These are phyloP conservation scores for Carlito syrichta DNA, from an alignment of 2,113 vertebrate species.

Conservation along the genomic window DNA sequence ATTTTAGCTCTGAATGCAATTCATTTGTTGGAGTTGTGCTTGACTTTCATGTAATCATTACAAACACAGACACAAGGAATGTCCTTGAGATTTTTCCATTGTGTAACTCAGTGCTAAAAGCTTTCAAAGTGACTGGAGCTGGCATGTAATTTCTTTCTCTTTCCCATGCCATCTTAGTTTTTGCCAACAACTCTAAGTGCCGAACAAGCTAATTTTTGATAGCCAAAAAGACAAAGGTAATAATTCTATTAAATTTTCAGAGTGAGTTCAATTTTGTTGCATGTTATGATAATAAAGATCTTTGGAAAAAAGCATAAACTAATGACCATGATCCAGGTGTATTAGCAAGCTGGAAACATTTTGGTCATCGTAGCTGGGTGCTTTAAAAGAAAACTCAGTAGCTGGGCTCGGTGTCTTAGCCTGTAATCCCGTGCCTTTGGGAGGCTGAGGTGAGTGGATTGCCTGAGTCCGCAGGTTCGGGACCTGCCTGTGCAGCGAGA, in stretches of 20 bases:
- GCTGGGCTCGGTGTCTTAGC: too few species aligned
- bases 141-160: conserved; percentile 43
- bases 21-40: conserved; percentile 56
- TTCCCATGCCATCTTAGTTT: conserved; percentile 48
- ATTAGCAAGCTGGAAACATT: conserved; percentile 70
- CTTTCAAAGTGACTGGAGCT: conserved; percentile 60
- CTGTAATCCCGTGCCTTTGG: too few species aligned
- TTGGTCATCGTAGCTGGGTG: conserved; percentile 39
- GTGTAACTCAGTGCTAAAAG: conserved; percentile 69
- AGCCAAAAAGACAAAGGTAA: conserved; percentile 71
- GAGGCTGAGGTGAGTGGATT: too few species aligned
- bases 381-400: conserved; percentile 51
- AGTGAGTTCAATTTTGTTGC: conserved; percentile 69
- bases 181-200: conserved; percentile 68
- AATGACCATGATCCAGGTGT: neutral
- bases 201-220: conserved; percentile 74
- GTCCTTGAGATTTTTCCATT: conserved; percentile 73
- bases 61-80: conserved; percentile 60
- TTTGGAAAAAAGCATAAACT: conserved; percentile 70
- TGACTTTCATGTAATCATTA: conserved; percentile 41
- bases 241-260: conserved; percentile 71
- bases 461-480: too few species aligned
- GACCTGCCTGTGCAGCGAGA: too few species aligned
- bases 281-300: conserved; percentile 73
- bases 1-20: conserved; percentile 55